These are phyloP conservation scores for Sciurus vulgaris DNA, from an alignment of 2,797 vertebrate species.

Conservation along the genomic window DNA sequence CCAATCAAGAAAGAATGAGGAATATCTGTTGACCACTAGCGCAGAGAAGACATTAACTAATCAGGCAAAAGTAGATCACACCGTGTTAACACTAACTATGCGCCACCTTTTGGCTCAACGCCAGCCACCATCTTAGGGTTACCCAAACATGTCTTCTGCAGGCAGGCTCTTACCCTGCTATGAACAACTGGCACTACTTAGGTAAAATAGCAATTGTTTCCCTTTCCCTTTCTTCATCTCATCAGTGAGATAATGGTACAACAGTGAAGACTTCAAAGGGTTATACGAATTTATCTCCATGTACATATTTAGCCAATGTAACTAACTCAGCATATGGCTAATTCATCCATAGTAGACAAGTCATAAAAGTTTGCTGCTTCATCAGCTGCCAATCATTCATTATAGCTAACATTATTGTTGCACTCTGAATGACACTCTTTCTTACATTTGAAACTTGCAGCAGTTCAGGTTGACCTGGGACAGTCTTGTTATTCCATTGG, in stretches of 20 bases:
- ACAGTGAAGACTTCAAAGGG: background rate
- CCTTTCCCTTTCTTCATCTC: background rate
- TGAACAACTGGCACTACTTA: background rate
- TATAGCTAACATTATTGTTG: background rate
- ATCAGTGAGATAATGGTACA: background rate
- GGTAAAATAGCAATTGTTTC: background rate
- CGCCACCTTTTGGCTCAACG: too few relatives aligned
- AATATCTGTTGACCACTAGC: too few relatives aligned
- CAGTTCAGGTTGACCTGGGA: background rate
- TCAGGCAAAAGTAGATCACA: too few relatives aligned
- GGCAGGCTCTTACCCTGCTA: background rate
- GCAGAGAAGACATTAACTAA: too few relatives aligned
- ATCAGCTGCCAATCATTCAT: background rate
- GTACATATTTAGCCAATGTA: background rate
- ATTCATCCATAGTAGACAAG: background rate
- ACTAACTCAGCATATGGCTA: background rate
- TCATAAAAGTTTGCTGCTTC: background rate
- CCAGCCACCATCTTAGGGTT: too few relatives aligned
- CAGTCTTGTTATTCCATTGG: background rate
- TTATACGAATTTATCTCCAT: background rate
- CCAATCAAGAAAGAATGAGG: too few relatives aligned
- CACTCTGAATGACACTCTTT: background rate
- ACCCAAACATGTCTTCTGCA: too few relatives aligned
- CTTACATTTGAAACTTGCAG: background rate
- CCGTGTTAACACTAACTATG: too few relatives aligned